phyloP scores from a whole-genome alignment of 30 jellyfish, hydroid and myxozoan genomes.

The Morbakka virulenta region DNA sequence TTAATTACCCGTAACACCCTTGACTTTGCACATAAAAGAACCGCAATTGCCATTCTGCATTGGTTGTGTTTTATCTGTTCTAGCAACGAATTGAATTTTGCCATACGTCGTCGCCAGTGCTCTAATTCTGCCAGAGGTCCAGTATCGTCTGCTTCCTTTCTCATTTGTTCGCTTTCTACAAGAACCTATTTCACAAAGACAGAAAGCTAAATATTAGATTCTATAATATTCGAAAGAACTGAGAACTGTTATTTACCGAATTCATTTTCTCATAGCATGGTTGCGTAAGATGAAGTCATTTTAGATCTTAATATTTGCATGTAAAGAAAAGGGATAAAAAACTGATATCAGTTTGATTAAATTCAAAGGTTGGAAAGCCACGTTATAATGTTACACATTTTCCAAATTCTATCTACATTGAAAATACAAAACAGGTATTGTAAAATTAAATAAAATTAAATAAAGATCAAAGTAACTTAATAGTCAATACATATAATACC shows the following conservation, averaged over 20 bases:
- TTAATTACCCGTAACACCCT: slow-evolving; percentile 85
- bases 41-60: slow-evolving; percentile 78
- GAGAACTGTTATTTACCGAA: neutral
- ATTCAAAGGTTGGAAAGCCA: too few species aligned
- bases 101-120: slow-evolving; percentile 98
- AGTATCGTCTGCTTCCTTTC: slow-evolving; percentile 97
- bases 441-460: too few species aligned
- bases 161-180: slow-evolving; percentile 98
- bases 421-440: too few species aligned
- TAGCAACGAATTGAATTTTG: slow-evolving; percentile 81
- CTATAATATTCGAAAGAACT: neutral
- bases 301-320: too few species aligned
- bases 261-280: neutral
- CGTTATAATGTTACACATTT: too few species aligned
- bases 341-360: too few species aligned
- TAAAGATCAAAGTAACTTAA: too few species aligned
- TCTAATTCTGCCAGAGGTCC: slow-evolving; percentile 98
- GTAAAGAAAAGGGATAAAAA: too few species aligned
- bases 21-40: slow-evolving; percentile 81
- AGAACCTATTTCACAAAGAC: slow-evolving; percentile 59
- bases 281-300: too few species aligned
- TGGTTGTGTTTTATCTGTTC: slow-evolving; percentile 83
- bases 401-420: too few species aligned
- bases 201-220: too few species aligned
- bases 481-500: too few species aligned